These are phyloP conservation scores for Drymodes brunneopygia DNA, from an alignment of 2,113 vertebrate species.

Conservation along the genomic window DNA sequence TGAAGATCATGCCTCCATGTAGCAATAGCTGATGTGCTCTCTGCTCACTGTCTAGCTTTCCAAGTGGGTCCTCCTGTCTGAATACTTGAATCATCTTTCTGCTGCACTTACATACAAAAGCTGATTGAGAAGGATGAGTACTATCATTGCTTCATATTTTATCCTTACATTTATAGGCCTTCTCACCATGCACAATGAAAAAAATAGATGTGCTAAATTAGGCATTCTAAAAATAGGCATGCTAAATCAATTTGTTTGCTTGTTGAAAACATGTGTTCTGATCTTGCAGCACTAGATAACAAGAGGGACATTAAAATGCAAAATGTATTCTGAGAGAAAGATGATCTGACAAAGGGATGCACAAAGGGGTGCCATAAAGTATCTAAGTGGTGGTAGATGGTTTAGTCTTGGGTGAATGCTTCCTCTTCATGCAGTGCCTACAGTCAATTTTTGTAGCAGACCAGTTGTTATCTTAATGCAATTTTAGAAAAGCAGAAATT, in stretches of 20 bases:
- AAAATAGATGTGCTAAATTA: not conserved
- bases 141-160: not conserved
- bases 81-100: not conserved
- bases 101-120: not conserved
- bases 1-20: not conserved
- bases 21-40: not conserved
- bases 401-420: not conserved
- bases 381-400: not conserved
- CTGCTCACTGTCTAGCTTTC: not conserved
- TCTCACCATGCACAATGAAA: not conserved
- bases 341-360: not conserved
- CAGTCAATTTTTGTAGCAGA: fast-evolving
- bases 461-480: not conserved
- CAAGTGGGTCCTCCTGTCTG: not conserved
- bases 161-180: not conserved
- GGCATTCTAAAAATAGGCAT: not conserved
- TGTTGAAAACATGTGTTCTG: not conserved
- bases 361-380: not conserved
- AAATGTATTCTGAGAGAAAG: not conserved
- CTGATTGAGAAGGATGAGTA: not conserved
- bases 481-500: not conserved
- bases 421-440: not conserved
- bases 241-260: not conserved
- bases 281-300: not conserved
- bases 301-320: not conserved